Conservation (phyloP, 2,797 vertebrate species). For the Kryptopterus vitreolus region DNA sequence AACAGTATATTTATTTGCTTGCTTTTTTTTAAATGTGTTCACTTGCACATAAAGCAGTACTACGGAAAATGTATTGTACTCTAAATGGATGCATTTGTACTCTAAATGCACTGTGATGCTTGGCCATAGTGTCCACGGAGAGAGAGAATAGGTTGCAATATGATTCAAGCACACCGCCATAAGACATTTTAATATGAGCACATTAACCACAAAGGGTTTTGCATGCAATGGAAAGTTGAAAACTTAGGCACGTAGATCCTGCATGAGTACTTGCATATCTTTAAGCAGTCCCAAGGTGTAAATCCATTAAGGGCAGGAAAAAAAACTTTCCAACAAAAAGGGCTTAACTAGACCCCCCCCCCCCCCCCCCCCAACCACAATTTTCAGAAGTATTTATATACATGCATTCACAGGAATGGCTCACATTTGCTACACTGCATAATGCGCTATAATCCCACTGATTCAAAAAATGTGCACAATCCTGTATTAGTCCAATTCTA, state of each 20-base stretch:
- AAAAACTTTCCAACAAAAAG: background rate
- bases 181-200: background rate
- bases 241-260: background rate
- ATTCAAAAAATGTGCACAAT: background rate
- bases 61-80: background rate
- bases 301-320: background rate
- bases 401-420: background rate
- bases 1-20: no score
- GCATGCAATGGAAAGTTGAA: background rate
- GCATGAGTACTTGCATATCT: background rate
- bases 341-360: background rate
- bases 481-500: background rate
- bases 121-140: no score
- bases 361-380: no score
- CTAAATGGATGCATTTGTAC: no score
- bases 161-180: background rate
- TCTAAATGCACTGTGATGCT: background rate
- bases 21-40: no score
- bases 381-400: background rate
- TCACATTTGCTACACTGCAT: background rate
- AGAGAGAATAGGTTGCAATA: background rate
- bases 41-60: no score
- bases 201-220: background rate
- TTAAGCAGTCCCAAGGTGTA: background rate
- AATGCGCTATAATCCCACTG: background rate